Base-by-base conservation (phyloP, 2,797 vertebrate species). In the Kryptopterus vitreolus region DNA sequence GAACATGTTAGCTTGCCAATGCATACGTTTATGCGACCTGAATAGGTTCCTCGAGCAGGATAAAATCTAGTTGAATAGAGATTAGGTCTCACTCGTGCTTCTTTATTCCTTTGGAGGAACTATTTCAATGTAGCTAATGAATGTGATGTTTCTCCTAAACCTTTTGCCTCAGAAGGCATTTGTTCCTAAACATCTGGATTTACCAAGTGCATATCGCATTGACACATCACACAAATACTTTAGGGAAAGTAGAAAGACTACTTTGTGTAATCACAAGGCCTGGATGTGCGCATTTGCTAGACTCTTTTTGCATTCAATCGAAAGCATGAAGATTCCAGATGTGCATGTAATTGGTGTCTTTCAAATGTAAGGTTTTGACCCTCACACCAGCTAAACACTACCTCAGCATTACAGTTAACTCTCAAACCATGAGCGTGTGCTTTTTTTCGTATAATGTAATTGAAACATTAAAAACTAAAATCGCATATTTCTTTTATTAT, bases 151-250 rank as follows among this genome's bases (percentile, higher is more conserved):
- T 9, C 38, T 24, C 38, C n/a, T 48, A 65, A 65, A 26, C n/a
- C 12, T 2, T 70, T 68, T 26, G 65, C 12, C 12, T 46, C 20
- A 4, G 31, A 1, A 3, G 18, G 20, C 3, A 11, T 43, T 13
- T 43, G 38, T 22, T 66, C 38, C 24, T 31, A 22, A 55, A 63
- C 78, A 65, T 63, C 58, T 63, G 69, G 78, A 65, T 74, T 57
- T 66, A 24, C 8, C 33, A 31, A 29, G n/a, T 53, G 20, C 38
- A 29, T 29, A n/a, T 15, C 43, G 33, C 9, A 20, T 53, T 46
- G 20, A 65, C 13, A 6, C 50, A 31, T 20, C 69, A 65, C 31
- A 63, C 10, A 7, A 35, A 50, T 0, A 46, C 38, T 46, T 65
- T 15, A 10, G n/a, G 35, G 11, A 24, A 66, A 55, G 9, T 1